Evolutionary conservation across 2,113 vertebrate species (phyloP), one percentile per base, ranked within the genome.

Genomic region (Chroicocephalus ridibundus): DNA sequence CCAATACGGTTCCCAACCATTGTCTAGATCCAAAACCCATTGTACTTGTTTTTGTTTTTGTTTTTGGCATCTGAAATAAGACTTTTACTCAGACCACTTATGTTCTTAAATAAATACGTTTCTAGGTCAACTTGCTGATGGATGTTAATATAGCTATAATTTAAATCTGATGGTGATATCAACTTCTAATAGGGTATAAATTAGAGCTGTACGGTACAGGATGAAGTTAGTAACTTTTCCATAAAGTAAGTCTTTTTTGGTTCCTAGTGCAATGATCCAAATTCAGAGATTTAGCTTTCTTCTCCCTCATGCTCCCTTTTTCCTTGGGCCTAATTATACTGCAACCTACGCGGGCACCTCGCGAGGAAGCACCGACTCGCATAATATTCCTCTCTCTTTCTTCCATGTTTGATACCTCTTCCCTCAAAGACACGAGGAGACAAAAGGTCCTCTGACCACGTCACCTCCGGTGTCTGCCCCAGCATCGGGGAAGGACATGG

Each of bases 21-120:
- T 96, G 94, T 95, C 94, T 76, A 92, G 81, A 83, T 98, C 97
- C 97, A 97, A 96, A 98, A n/a, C 96, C 96, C 94, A 95, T 96
- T 94, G 86, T 97, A 87, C 94, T 97, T 98, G 93, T 86, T 96
- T 97, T 97, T 98, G 82, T 90, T 90, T 97, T 97, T 97, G 77
- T 91, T 96, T 94, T 97, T 98, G 97, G 98, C 97, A 76, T 94
- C 76, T 57, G 92, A 96, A 93, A 58, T 34, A n/a, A 84, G 90
- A 76, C 92, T 96, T 84, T 88, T 85, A 80, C 95, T 97, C 94
- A 95, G 97, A 95, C 94, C 96, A 68, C 91, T 82, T 94, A 88
- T 92, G 61, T 95, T 96, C 96, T 97, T 97, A 94, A 96, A 96
- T 80, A 97, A 97, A 97, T 96, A 97, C 58, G 72, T 96, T 97